Evolutionary conservation across 2,113 vertebrate genomes (phyloP).

Genomic region (Acrocephalus kingi): DNA sequence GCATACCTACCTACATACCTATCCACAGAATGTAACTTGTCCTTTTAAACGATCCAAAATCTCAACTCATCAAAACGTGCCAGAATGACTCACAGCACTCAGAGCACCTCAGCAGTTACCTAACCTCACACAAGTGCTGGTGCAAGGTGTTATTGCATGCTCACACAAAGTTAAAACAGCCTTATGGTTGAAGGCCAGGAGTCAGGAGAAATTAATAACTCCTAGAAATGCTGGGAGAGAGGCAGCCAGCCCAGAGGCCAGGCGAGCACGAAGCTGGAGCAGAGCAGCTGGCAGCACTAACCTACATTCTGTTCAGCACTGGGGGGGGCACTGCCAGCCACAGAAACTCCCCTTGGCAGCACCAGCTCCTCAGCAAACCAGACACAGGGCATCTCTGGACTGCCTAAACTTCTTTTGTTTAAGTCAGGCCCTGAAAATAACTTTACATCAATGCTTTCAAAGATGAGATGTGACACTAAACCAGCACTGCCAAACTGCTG

Average conservation of each 20-base stretch:
- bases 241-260: neutral
- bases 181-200: neutral
- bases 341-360: neutral
- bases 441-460: neutral
- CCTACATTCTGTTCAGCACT: neutral
- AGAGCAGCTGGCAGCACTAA: neutral
- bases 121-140: neutral
- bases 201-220: neutral
- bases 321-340: neutral
- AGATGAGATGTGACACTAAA: neutral
- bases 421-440: neutral
- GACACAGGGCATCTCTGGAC: rapidly evolving
- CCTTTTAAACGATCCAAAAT: neutral
- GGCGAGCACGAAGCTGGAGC: neutral
- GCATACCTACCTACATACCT: neutral
- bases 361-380: neutral
- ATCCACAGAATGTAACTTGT: neutral
- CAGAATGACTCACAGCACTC: neutral
- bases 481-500: neutral
- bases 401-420: neutral
- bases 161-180: neutral
- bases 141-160: neutral
- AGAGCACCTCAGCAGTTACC: neutral
- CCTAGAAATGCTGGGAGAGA: neutral
- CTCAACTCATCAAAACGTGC: neutral